A percentile compares a stretch with the other conserved stretches of the same genome.
phyloP scores from a whole-genome alignment of 1,140 invertebrate species.

The Diabrotica undecimpunctata region DNA sequence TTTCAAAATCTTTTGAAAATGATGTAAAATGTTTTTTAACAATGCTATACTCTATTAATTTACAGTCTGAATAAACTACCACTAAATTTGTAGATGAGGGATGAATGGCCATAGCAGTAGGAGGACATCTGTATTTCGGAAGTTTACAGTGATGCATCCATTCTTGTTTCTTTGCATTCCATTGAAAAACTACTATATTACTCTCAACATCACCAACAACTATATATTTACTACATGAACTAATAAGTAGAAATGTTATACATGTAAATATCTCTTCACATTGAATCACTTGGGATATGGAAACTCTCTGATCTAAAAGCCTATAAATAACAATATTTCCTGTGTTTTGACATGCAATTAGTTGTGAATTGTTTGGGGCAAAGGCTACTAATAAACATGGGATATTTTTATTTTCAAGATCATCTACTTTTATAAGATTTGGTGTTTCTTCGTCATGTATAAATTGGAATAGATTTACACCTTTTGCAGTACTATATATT shows the following conservation, averaged over 20 bases:
- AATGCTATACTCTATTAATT: conserved; percentile 70
- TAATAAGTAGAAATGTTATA: conserved; percentile 54
- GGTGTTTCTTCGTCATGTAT: conserved; percentile 49
- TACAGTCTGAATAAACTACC: conserved; percentile 68
- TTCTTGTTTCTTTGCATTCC: conserved; percentile 42
- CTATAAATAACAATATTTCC: conserved; percentile 37
- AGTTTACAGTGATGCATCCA: conserved; percentile 54
- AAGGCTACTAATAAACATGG: conserved; percentile 43
- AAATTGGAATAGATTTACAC: conserved; percentile 65
- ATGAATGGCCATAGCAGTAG: conserved; percentile 64
- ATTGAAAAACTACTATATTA: conserved; percentile 59
- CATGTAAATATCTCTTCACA: conserved; percentile 19
- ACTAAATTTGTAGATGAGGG: conserved; percentile 54
- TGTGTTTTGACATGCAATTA: conserved; percentile 33
- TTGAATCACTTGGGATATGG: conserved; percentile 31
- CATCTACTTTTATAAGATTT: conserved; percentile 48
- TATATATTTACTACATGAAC: conserved; percentile 58
- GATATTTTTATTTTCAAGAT: conserved; percentile 42
- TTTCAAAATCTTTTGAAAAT: conserved; percentile 54
- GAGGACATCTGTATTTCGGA: conserved; percentile 61
- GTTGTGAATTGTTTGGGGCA: conserved; percentile 32
- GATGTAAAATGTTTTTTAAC: conserved; percentile 53
- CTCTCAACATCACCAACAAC: conserved; percentile 58
- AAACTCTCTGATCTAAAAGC: conserved; percentile 26
- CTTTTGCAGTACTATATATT: conserved; percentile 66